Evolutionary conservation across 2,113 vertebrate species (phyloP).

Genomic region (Fulica atra): DNA sequence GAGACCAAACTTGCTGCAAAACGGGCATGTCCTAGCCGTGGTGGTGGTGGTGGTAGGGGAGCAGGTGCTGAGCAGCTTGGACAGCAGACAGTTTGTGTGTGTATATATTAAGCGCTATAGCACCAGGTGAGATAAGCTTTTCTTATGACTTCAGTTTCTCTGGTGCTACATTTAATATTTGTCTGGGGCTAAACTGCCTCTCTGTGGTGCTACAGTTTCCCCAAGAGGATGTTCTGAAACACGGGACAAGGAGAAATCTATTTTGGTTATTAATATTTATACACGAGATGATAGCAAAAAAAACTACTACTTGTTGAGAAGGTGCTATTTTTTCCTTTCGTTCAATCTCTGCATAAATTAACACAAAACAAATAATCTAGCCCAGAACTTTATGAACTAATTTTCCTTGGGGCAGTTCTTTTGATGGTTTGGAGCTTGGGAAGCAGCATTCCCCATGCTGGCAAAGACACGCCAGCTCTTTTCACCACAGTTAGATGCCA

Average conservation of each 20-base stretch:
- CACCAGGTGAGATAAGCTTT: constrained; percentile 39
- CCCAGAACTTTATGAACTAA: neutral
- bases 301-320: constrained; percentile 39
- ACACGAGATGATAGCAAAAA: constrained; percentile 55
- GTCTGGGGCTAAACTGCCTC: constrained; percentile 73
- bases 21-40: neutral
- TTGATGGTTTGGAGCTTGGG: neutral
- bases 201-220: constrained; percentile 63
- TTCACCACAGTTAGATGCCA: neutral
- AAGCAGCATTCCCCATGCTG: neutral
- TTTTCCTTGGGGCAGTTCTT: neutral
- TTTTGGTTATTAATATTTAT: constrained; percentile 76
- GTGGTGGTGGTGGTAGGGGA: neutral
- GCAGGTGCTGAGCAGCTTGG: constrained; percentile 6
- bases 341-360: constrained; percentile 36
- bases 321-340: constrained; percentile 55
- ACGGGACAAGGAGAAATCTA: constrained; percentile 62
- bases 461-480: neutral
- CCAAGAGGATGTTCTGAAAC: constrained; percentile 49
- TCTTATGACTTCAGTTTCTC: constrained; percentile 39
- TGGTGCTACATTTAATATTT: constrained; percentile 73
- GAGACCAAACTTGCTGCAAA: neutral
- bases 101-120: constrained; percentile 58
- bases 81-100: constrained; percentile 27
- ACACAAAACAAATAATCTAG: neutral